Evolutionary conservation across 2,113 vertebrate species (phyloP).

Genomic region (Rhea americana): DNA sequence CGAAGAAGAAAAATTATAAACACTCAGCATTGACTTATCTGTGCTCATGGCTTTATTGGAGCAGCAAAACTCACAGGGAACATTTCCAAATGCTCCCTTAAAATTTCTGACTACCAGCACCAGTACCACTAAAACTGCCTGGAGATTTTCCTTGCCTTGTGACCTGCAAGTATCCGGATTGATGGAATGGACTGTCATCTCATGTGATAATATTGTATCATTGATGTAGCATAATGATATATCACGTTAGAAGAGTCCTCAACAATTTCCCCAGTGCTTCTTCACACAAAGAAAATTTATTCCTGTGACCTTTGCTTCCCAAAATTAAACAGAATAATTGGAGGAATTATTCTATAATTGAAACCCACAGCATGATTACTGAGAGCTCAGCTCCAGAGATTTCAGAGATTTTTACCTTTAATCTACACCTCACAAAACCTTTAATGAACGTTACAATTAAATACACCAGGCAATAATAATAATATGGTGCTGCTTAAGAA

Average conservation of each 20-base stretch:
- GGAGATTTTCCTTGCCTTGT: not conserved
- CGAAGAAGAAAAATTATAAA: not conserved
- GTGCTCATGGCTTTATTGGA: not conserved
- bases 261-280: slow-evolving; percentile 48
- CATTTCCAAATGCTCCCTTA: not conserved
- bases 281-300: slow-evolving; percentile 40
- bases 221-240: too few species aligned
- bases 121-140: not conserved
- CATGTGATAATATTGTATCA: not conserved
- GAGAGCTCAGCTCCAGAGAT: slow-evolving; percentile 44
- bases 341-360: slow-evolving; percentile 62
- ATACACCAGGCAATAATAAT: slow-evolving; percentile 41
- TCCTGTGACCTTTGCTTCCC: slow-evolving; percentile 51
- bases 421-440: slow-evolving; percentile 56
- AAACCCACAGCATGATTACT: slow-evolving; percentile 47
- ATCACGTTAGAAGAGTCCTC: not conserved
- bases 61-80: not conserved
- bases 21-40: not conserved
- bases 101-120: not conserved
- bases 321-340: slow-evolving; percentile 67
- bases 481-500: slow-evolving; percentile 12
- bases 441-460: slow-evolving; percentile 58
- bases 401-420: slow-evolving; percentile 68
- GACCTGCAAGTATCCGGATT: not conserved
- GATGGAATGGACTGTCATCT: not conserved